A percentile compares a stretch with the other conserved stretches of the same genome.
Conservation (phyloP, 2,797 vertebrate species). For the Cyclopterus lumpus region DNA sequence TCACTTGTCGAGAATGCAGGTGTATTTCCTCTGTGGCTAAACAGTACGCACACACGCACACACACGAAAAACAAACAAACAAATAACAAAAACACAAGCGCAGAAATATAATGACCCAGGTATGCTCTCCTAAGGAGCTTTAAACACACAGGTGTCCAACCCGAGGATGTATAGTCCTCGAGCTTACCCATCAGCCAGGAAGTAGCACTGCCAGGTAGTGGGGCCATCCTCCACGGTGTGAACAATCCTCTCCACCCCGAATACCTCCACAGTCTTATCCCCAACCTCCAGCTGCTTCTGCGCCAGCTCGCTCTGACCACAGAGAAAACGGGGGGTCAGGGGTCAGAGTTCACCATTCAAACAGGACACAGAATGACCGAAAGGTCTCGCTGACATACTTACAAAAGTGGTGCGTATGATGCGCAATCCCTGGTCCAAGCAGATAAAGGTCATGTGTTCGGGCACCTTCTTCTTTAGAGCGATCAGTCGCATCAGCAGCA, state of each 20-base stretch:
- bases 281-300: constrained; percentile 79
- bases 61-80: no score
- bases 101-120: not conserved
- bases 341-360: not conserved
- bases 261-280: constrained; percentile 77
- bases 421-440: constrained; percentile 80
- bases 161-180: not conserved
- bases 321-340: constrained; percentile 4
- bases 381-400: constrained; percentile 59
- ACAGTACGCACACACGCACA: not conserved
- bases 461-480: constrained; percentile 80
- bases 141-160: not conserved
- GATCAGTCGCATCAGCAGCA: constrained; percentile 90
- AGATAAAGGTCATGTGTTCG: constrained; percentile 82
- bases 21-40: not conserved
- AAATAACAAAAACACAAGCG: not conserved
- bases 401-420: constrained; percentile 87
- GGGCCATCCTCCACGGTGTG: constrained; percentile 63
- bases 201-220: constrained; percentile 86
- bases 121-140: not conserved
- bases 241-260: constrained; percentile 86
- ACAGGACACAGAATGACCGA: not conserved
- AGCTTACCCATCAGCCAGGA: constrained; percentile 89
- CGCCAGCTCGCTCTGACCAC: constrained; percentile 82
- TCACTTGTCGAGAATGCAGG: not conserved